Conservation (phyloP, 2,797 vertebrate genomes). For the Spatula versicolor region DNA sequence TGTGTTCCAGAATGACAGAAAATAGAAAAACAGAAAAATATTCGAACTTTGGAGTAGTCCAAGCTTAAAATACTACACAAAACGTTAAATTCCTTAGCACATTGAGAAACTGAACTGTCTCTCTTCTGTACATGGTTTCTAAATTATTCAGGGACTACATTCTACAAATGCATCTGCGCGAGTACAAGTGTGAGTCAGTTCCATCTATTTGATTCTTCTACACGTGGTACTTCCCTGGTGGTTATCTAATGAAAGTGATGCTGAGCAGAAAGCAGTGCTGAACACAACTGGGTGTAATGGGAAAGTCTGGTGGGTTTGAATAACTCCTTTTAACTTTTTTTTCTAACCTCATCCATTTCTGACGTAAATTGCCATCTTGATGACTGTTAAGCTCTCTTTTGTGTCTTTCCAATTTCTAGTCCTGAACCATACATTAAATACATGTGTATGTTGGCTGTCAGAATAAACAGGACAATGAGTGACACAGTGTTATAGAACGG, state of each 20-base stretch:
- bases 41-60: fast-evolving
- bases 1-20: not conserved
- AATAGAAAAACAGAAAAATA: not conserved
- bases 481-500: not conserved
- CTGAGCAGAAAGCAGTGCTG: slow-evolving; percentile 6
- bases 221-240: not conserved
- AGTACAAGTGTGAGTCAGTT: not conserved
- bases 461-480: not conserved
- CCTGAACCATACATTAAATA: not conserved
- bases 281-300: not conserved
- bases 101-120: not conserved
- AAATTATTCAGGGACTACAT: slow-evolving; percentile 26
- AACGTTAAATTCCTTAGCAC: not conserved
- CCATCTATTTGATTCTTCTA: not conserved
- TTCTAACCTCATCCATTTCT: not conserved
- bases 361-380: fast-evolving
- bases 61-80: not conserved
- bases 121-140: not conserved
- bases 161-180: slow-evolving; percentile 15
- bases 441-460: fast-evolving
- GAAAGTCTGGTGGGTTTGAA: not conserved
- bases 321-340: not conserved
- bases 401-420: not conserved
- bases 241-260: not conserved
- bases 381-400: not conserved